Base-by-base conservation (phyloP, 2,888 invertebrate genomes). In the Orgyia antiqua region DNA sequence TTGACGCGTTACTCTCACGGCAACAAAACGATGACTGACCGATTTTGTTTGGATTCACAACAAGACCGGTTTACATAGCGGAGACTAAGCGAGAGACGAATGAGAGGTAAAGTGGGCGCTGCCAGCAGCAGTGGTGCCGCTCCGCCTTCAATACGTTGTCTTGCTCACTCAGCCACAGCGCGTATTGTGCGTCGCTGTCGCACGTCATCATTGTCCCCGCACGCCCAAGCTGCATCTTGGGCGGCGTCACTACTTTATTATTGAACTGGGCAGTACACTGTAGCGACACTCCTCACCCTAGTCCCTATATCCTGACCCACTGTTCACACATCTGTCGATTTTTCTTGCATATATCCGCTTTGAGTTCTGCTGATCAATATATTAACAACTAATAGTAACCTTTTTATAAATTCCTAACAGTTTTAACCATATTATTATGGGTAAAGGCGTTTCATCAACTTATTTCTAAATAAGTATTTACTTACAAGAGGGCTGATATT, bases 11-110 rank as follows among this genome's bases (percentile, higher is more conserved):
- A 64, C 80, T 71, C 74, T 58, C 51, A 55, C 75, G 76, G 66
- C 79, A 72, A 79, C 83, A 89, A 89, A 89, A 89, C 89, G 87
- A 88, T 84, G 88, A 87, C 88, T 88, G 88, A 82, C 80, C 76
- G 80, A 79, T 80, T 87, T 90, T 93, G 92, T 92, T 92, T 92
- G 90, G 91, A 92, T 91, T 92, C 92, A 93, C 92, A 92, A 92
- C 92, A 92, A 90, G 86, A 79, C 87, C 84, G 89, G 92, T 92
- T 93, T 92, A 93, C 92, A 92, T 92, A 92, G 90, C 84, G 82
- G 79, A 68, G 78, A 79, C 76, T 75, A 78, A 74, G 64, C 77
- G 74, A 74, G 79, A 87, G 78, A 70, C 82, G 82, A 82, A 82
- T 79, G 76, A 82, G 76, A 68, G 68, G 67, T 63, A 66, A 61